Evolutionary conservation across 2,888 invertebrate species (phyloP), one percentile per base, ranked within the genome.

Genomic region (Agrochola lychnidis): DNA sequence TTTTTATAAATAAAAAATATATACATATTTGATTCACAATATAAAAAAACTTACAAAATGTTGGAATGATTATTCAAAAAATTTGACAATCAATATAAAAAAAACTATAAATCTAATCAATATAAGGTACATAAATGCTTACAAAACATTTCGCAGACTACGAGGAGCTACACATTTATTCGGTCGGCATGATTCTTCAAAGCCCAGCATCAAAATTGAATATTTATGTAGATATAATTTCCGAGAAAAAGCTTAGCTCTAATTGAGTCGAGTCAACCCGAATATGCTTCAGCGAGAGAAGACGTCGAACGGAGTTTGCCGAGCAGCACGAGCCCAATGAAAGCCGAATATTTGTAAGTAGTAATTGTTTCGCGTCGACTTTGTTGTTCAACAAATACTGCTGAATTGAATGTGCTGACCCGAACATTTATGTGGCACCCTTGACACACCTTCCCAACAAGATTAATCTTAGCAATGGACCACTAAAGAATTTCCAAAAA

Each of bases 401-500:
- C 1, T 6, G 6, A 51, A 51, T 51, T 6, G 6, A 51, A 51
- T 51, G 19, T 22, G 19, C 19, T 3, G 7, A 56, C n/a, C 56
- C n/a, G 12, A 14, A 25, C 12, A 56, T 25, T 1, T 25, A 56
- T 25, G 12, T 12, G 12, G 56, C 56, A 56, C 12, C 12, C 56
- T 56, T n/a, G 12, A 57, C 12, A 30, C 16, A 72, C 12, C 22
- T 12, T 10, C 14, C 14, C 4, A 66, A 66, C 25, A 3, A 76
- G 12, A 40, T 40, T 16, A 6, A 19, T 42, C 12, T 19, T 9
- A 36, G 62, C 51, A 67, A 64, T 42, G 14, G 53, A 30, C n/a
- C 30, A 48, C 22, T 22, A 59, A 64, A 62, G 22, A 62, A 19
- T 71, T 56, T 36, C 68, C 62, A 61, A n/a, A 63, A 69, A 57